These are phyloP conservation scores for Coregonus suidteri DNA, from an alignment of 2,797 vertebrate genomes.

Conservation along the genomic window DNA sequence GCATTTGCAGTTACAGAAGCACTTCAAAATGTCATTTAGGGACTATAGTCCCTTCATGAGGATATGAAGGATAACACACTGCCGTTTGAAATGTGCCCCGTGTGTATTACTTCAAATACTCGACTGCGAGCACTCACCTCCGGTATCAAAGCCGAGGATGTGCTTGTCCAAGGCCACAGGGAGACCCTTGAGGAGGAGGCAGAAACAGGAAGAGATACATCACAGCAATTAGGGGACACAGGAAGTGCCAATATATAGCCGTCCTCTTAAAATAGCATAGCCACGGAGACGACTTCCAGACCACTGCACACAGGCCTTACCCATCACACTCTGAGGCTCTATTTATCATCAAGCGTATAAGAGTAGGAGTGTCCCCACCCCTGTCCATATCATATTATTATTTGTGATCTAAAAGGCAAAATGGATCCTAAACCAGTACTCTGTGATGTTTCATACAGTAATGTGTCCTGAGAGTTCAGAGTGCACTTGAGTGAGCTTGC, in stretches of 20 bases:
- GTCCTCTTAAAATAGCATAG: not conserved
- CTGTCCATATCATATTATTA: not conserved
- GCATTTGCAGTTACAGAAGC: too few species aligned
- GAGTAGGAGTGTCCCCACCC: not conserved
- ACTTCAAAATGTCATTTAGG: not conserved
- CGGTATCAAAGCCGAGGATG: constrained; percentile 93
- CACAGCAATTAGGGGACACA: constrained; percentile 4
- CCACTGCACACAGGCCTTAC: not conserved
- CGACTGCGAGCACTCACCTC: constrained; percentile 79
- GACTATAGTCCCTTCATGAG: not conserved
- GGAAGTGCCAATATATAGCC: not conserved
- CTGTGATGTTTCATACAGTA: too few species aligned
- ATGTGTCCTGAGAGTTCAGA: not conserved
- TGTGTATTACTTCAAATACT: not conserved
- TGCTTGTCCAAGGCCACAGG: constrained; percentile 94
- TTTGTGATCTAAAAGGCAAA: not conserved
- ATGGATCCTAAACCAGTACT: not conserved
- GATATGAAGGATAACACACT: not conserved
- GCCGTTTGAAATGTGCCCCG: too few species aligned
- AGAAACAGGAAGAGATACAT: constrained; percentile 1
- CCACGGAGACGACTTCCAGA: not conserved
- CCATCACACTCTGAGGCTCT: not conserved
- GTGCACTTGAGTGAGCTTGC: too few species aligned
- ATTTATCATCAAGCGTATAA: not conserved
- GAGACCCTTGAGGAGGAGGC: constrained; percentile 79